Percentiles rank a stretch among this genome's conserved stretches.
Conservation (phyloP, 1,140 invertebrate species). For the Lamellibrachia luymesi region DNA sequence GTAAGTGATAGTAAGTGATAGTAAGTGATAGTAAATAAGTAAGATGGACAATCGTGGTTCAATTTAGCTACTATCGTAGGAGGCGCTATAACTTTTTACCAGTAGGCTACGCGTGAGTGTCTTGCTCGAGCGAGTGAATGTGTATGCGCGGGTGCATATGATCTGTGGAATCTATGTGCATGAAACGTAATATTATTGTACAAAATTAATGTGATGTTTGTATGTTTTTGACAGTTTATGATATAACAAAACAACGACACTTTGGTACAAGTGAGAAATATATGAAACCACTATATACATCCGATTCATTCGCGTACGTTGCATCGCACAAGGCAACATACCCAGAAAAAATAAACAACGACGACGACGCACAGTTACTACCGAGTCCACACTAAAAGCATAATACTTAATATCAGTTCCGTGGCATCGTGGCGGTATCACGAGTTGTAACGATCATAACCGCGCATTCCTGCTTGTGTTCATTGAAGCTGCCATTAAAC, state of each 20-base stretch:
- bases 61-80: too few species aligned
- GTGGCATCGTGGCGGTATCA: neutral
- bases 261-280: neutral
- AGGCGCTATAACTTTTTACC: too few species aligned
- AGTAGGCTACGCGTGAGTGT: too few species aligned
- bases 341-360: neutral
- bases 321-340: neutral
- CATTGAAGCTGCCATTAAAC: neutral
- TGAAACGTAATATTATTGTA: too few species aligned
- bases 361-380: conserved; percentile 9
- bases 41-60: too few species aligned
- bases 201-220: too few species aligned
- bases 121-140: too few species aligned
- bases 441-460: neutral
- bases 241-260: conserved; percentile 10
- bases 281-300: conserved; percentile 12
- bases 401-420: conserved; percentile 10
- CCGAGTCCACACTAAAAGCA: conserved; percentile 16
- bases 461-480: neutral
- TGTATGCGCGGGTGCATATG: too few species aligned
- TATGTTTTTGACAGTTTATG: neutral
- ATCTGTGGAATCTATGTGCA: too few species aligned
- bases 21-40: too few species aligned
- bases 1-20: too few species aligned
- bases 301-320: neutral